Conservation (phyloP, 2,113 vertebrate species). For the Galemys pyrenaicus region DNA sequence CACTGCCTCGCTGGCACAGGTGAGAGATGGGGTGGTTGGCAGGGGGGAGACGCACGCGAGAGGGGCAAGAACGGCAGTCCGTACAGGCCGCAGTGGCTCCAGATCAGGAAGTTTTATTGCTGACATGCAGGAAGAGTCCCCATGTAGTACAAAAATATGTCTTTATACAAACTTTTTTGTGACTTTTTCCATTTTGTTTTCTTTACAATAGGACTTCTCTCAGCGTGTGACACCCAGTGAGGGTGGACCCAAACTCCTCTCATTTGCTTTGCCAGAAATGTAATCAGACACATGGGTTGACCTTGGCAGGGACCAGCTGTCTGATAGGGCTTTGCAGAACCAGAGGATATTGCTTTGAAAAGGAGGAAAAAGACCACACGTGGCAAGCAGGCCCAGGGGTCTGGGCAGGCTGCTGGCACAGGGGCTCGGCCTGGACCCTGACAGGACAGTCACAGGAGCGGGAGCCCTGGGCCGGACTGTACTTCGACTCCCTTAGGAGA, state of each 20-base stretch:
- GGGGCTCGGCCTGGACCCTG: background rate
- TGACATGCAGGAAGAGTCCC: constrained; percentile 97
- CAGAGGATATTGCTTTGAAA: constrained; percentile 84
- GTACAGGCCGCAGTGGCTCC: constrained; percentile 79
- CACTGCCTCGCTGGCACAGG: background rate
- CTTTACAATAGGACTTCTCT: constrained; percentile 89
- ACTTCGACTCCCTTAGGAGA: constrained; percentile 62
- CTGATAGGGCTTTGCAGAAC: constrained; percentile 64
- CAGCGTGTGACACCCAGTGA: constrained; percentile 60
- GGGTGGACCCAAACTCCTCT: constrained; percentile 79
- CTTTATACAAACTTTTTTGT: constrained; percentile 96
- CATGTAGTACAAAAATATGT: constrained; percentile 99
- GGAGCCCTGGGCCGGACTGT: constrained; percentile 16
- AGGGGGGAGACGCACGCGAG: rapidly evolving
- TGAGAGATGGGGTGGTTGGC: rapidly evolving
- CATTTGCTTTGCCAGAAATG: constrained; percentile 64
- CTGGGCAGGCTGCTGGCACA: background rate
- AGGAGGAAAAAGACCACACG: constrained; percentile 53
- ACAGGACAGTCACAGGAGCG: constrained; percentile 19
- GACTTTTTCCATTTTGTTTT: constrained; percentile 85
- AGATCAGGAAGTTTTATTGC: constrained; percentile 94
- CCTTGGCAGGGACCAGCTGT: constrained; percentile 56
- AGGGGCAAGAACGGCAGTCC: background rate
- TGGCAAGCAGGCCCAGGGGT: constrained; percentile 22
- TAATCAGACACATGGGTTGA: background rate